phyloP scores from a whole-genome alignment of 1,140 invertebrate genomes.

The Adoxophyes honmai region DNA sequence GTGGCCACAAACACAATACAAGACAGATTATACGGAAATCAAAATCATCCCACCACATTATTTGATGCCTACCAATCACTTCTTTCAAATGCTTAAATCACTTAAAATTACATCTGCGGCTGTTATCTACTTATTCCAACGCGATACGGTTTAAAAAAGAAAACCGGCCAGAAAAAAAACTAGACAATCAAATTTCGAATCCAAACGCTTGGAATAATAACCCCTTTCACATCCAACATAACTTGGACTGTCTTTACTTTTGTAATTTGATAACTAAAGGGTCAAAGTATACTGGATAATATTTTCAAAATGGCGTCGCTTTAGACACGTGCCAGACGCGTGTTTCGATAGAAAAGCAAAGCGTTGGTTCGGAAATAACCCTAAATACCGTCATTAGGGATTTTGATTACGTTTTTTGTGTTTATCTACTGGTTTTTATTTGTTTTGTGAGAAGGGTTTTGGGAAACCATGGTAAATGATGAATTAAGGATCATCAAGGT shows the following conservation, averaged over 20 bases:
- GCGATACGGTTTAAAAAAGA: conserved; percentile 20
- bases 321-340: conserved; percentile 55
- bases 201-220: conserved; percentile 64
- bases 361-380: conserved; percentile 62
- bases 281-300: conserved; percentile 31
- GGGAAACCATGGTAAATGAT: neutral
- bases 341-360: conserved; percentile 54
- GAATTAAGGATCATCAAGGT: too few relatives aligned
- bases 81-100: conserved; percentile 39
- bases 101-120: conserved; percentile 20
- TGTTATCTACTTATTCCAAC: conserved; percentile 20
- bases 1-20: conserved; percentile 44
- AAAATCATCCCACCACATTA: conserved; percentile 39
- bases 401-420: conserved; percentile 53
- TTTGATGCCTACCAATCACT: conserved; percentile 43
- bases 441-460: conserved; percentile 52
- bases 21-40: conserved; percentile 50
- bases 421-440: conserved; percentile 29
- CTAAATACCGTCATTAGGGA: conserved; percentile 67
- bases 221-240: conserved; percentile 40
- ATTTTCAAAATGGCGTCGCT: conserved; percentile 45
- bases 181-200: conserved; percentile 42
- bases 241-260: conserved; percentile 1
- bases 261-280: neutral
- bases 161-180: conserved; percentile 8